Evolutionary conservation across 2,113 vertebrate species (phyloP).

Genomic region (Panthera leo): DNA sequence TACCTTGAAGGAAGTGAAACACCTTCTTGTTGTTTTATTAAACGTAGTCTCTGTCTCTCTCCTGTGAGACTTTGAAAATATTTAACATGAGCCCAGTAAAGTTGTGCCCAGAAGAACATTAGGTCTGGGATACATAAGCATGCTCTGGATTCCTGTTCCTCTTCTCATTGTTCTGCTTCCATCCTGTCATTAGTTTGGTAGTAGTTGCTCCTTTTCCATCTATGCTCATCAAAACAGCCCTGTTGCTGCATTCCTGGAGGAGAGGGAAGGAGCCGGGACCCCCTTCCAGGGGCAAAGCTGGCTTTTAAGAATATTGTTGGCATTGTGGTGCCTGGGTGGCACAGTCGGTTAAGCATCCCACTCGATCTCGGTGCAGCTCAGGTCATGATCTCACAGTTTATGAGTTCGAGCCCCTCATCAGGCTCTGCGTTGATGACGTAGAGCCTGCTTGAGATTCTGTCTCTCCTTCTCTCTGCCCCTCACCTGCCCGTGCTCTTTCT

Average conservation of each 20-base stretch:
- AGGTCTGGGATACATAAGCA: fast-evolving
- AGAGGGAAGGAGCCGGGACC: neutral
- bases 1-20: neutral
- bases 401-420: too few relatives aligned
- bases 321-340: too few relatives aligned
- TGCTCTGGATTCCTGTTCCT: neutral
- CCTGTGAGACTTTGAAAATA: neutral
- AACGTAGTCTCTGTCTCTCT: neutral
- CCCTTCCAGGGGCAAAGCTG: neutral
- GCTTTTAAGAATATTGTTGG: neutral
- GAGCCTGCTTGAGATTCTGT: too few relatives aligned
- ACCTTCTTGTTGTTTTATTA: neutral
- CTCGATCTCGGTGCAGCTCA: too few relatives aligned
- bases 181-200: neutral
- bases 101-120: neutral
- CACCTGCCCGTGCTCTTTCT: too few relatives aligned
- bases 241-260: neutral
- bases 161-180: neutral
- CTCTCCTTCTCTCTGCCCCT: too few relatives aligned
- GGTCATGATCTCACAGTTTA: too few relatives aligned
- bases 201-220: neutral
- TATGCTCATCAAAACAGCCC: neutral
- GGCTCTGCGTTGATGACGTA: too few relatives aligned
- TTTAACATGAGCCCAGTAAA: neutral
- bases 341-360: too few relatives aligned